Percentiles rank a stretch among this genome's conserved stretches.
phyloP scores from a whole-genome alignment of 23 tunicate species.

The Ascidia mentula region DNA sequence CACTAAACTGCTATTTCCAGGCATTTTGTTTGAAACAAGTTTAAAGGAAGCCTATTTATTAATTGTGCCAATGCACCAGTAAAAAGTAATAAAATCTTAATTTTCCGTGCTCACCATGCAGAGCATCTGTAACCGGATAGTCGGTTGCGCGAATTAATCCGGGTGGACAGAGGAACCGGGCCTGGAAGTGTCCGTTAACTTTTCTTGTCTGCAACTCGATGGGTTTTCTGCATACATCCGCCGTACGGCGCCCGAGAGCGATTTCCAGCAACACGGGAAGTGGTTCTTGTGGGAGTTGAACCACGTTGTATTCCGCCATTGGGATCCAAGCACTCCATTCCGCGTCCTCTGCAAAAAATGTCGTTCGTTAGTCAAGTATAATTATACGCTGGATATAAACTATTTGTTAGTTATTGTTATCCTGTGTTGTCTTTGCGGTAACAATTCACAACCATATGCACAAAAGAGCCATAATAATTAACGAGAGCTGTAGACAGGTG shows the following conservation, averaged over 20 bases:
- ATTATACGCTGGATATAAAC: no score
- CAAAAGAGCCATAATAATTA: no score
- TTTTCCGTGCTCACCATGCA: slow-evolving; percentile 68
- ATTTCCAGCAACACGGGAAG: slow-evolving; percentile 35
- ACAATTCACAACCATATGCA: no score
- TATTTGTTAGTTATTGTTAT: no score
- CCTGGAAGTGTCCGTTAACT: slow-evolving; percentile 53
- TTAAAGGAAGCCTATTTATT: no score
- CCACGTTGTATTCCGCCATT: slow-evolving; percentile 11
- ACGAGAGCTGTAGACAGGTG: no score
- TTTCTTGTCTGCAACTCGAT: slow-evolving; percentile 39
- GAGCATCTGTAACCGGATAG: slow-evolving; percentile 62
- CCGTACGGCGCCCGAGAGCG: slow-evolving; percentile 36
- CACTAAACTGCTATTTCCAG: no score
- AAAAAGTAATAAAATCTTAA: no score
- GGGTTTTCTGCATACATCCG: slow-evolving; percentile 56
- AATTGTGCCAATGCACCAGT: no score
- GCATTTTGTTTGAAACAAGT: no score
- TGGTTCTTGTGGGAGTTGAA: slow-evolving; percentile 40
- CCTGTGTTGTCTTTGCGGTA: no score
- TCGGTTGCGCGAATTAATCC: slow-evolving; percentile 72
- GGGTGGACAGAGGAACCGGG: slow-evolving; percentile 62
- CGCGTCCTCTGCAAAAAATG: slow-evolving; percentile 11
- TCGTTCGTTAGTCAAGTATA: no score
- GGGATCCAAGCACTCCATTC: slow-evolving; percentile 60